These are phyloP conservation scores for Galendromus occidentalis DNA, from an alignment of 1,140 invertebrate genomes.

Conservation along the genomic window DNA sequence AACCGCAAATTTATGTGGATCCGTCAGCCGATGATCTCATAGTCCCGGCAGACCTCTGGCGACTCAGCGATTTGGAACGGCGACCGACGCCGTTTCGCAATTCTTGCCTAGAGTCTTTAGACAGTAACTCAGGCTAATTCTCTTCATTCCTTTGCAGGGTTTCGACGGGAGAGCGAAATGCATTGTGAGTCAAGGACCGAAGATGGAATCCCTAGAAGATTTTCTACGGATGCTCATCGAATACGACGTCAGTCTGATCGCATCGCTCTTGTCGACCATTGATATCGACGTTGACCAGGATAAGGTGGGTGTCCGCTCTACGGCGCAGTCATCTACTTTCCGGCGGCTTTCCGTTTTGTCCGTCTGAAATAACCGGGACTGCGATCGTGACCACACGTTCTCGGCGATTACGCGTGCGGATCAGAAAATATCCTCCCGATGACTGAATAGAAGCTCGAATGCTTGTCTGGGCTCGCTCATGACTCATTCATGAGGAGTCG, in stretches of 20 bases:
- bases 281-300: not conserved
- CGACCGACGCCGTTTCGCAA: not conserved
- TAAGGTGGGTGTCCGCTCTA: not conserved
- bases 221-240: conserved; percentile 1
- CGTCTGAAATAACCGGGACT: no score
- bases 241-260: not conserved
- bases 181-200: conserved; percentile 1
- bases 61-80: not conserved
- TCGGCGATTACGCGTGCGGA: no score
- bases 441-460: not conserved
- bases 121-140: not conserved
- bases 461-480: not conserved
- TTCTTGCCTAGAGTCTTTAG: not conserved
- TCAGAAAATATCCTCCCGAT: no score
- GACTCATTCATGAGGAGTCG: not conserved
- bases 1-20: not conserved
- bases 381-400: no score
- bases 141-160: not conserved
- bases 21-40: not conserved
- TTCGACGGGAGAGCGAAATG: not conserved
- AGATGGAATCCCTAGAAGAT: not conserved
- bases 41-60: not conserved
- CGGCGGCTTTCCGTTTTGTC: no score
- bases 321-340: not conserved
- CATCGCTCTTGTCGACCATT: not conserved